phyloP scores from a whole-genome alignment of 2,797 vertebrate species.

The Synaphobranchus kaupii region DNA sequence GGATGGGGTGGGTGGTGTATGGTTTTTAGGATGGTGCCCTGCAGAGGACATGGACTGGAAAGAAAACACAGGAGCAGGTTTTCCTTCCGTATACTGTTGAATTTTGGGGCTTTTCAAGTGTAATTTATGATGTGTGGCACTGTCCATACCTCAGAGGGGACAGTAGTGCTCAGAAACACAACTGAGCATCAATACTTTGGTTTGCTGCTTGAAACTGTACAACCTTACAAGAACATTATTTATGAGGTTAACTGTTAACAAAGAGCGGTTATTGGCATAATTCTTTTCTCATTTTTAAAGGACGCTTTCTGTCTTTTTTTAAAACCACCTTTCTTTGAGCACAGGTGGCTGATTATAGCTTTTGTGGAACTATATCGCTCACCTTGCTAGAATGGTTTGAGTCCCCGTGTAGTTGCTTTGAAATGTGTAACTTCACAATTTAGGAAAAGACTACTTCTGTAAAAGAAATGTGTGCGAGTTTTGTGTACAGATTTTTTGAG shows the following conservation, averaged over 20 bases:
- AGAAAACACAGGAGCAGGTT: background rate
- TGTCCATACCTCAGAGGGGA: background rate
- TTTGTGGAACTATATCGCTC: slow-evolving; percentile 49
- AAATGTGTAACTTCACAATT: slow-evolving; percentile 67
- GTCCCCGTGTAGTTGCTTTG: slow-evolving; percentile 67
- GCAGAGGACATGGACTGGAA: slow-evolving; percentile 47
- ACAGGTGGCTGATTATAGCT: slow-evolving; percentile 70
- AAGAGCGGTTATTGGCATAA: slow-evolving; percentile 37
- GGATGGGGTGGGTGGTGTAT: slow-evolving; percentile 56
- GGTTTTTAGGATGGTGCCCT: slow-evolving; percentile 56
- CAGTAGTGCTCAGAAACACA: background rate
- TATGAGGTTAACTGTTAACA: slow-evolving; percentile 44
- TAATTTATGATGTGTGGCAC: slow-evolving; percentile 30
- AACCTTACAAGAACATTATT: slow-evolving; percentile 58
- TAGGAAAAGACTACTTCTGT: slow-evolving; percentile 55
- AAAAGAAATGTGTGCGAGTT: slow-evolving; percentile 65
- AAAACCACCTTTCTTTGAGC: slow-evolving; percentile 54
- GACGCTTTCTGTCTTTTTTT: slow-evolving; percentile 61
- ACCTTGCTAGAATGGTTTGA: slow-evolving; percentile 63
- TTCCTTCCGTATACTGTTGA: slow-evolving; percentile 12
- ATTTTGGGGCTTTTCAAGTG: slow-evolving; percentile 24
- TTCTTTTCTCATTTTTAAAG: slow-evolving; percentile 69
- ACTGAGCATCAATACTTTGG: slow-evolving; percentile 31
- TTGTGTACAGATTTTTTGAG: slow-evolving; percentile 67
- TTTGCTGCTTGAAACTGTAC: slow-evolving; percentile 54